A percentile compares a stretch with the other conserved stretches of the same genome.
phyloP scores from a whole-genome alignment of 2,888 invertebrate species.

The Charanyca ferruginea region DNA sequence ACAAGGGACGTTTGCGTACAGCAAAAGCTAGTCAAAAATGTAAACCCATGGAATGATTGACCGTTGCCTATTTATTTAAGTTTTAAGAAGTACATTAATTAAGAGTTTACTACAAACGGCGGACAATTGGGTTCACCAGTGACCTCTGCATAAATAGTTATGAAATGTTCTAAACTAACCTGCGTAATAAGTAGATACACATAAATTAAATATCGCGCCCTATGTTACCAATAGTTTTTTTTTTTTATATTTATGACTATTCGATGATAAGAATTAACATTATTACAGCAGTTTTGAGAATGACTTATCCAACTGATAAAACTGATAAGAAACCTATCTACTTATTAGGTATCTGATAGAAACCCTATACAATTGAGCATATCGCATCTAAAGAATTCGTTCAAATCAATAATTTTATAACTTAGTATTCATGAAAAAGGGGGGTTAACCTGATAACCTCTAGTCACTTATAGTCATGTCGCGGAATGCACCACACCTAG shows the following conservation, averaged over 20 bases:
- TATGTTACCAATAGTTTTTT: neutral
- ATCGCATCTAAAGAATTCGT: constrained; percentile 11
- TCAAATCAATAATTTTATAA: neutral
- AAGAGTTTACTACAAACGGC: neutral
- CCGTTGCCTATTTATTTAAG: neutral
- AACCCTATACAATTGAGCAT: constrained; percentile 27
- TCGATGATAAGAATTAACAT: neutral
- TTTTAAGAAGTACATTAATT: neutral
- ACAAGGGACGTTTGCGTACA: too few relatives aligned
- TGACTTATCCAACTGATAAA: constrained; percentile 6
- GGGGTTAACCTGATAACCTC: too few relatives aligned
- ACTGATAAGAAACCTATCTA: constrained; percentile 5
- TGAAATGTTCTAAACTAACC: neutral
- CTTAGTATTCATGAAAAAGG: neutral
- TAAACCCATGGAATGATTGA: neutral
- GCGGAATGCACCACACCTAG: too few relatives aligned
- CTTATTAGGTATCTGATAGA: constrained; percentile 2
- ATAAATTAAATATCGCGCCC: neutral
- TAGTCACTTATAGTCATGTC: too few relatives aligned
- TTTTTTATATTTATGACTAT: neutral
- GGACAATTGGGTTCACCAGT: neutral
- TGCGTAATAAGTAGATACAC: neutral
- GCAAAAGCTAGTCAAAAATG: too few relatives aligned
- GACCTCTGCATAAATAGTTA: neutral
- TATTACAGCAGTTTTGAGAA: constrained; percentile 9